Base-by-base conservation (phyloP, 2,888 invertebrate species). In the Erynnis tages region DNA sequence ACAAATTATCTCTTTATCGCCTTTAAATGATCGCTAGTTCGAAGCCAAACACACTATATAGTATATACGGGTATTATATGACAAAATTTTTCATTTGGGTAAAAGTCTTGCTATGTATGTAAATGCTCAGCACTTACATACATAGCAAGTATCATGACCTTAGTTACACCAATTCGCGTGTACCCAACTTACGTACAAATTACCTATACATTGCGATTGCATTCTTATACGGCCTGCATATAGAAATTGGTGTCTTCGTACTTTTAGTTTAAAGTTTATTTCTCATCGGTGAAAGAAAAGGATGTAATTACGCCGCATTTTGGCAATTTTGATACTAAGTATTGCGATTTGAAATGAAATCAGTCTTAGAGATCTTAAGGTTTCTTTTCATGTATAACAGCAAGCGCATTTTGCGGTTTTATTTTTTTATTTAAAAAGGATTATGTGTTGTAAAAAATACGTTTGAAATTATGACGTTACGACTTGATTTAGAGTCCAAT, bases 141-240 rank as follows among this genome's bases (percentile, higher is more conserved):
- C 41, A 34, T 49, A 54, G 55, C 30, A n/a, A 44, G 54, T 62
- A 64, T 67, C 72, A 67, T 67, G 72, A 72, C 71, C 71, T 71
- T 61, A 69, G 69, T 60, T 68, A 74, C 63, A 56, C 48, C 59
- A 54, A 61, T 62, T 59, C 57, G 57, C 54, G 59, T 66, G 61
- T 61, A 58, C 62, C 64, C 55, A 57, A 56, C 58, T 57, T 56
- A 54, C 57, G 57, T 63, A 54, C 56, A 58, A 63, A 65, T 61
- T 59, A 61, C 27, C 11, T 25, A 35, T 37, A 47, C 62, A 58
- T 61, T 63, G 60, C 59, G 59, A 61, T 59, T 61, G 62, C 56
- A 60, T 54, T 53, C 19, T 61, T 54, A 43, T 21, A 27, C 41
- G 30, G 19, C 25, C 4, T 38, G 48, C 32, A 54, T 56, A 56